Conservation (phyloP, 2,797 vertebrate species). For the Phataginus tetradactyla region DNA sequence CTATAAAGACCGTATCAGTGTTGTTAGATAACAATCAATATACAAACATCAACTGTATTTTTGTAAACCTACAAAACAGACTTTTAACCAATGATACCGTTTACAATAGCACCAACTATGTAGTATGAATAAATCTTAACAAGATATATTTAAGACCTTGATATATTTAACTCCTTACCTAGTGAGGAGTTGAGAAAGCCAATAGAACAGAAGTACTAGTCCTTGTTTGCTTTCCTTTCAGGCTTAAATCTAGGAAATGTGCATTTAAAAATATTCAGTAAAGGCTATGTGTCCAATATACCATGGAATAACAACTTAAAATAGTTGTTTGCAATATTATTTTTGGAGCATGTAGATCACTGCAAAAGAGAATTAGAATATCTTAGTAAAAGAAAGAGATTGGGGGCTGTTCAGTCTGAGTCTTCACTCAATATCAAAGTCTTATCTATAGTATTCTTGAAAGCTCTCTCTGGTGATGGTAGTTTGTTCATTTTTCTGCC, state of each 20-base stretch:
- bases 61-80: not conserved
- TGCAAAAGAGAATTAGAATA: not conserved
- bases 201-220: not conserved
- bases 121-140: not conserved
- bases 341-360: constrained; percentile 1
- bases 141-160: not conserved
- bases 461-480: not conserved
- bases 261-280: constrained; percentile 19
- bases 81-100: not conserved
- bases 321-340: not conserved
- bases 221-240: not conserved
- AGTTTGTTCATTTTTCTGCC: constrained; percentile 36
- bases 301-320: not conserved
- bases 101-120: not conserved
- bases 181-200: not conserved
- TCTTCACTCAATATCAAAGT: not conserved
- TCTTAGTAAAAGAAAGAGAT: not conserved
- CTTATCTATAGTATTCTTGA: constrained; percentile 1
- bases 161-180: not conserved
- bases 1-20: not conserved
- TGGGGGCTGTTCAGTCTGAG: not conserved
- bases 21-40: not conserved
- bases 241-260: not conserved
- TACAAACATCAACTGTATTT: not conserved
- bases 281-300: not conserved